Conservation (phyloP, 2,113 vertebrate genomes). For the Eubucco bourcierii region DNA sequence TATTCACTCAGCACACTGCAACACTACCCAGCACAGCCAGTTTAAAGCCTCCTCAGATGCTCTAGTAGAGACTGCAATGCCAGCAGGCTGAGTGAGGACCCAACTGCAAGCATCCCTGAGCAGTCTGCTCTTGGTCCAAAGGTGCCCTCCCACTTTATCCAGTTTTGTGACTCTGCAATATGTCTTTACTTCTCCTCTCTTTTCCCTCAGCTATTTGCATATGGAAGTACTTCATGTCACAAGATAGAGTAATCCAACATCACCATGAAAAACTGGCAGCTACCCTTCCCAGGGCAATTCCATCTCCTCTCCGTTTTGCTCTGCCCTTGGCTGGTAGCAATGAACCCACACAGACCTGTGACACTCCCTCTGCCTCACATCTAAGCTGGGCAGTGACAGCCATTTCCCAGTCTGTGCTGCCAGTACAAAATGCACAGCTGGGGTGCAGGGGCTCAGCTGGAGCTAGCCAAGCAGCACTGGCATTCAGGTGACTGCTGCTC, state of each 20-base stretch:
- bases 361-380: neutral
- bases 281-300: neutral
- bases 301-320: neutral
- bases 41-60: neutral
- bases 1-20: neutral
- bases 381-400: rapidly evolving
- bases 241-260: neutral
- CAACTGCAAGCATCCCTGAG: neutral
- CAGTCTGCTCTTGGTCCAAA: neutral
- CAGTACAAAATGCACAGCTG: rapidly evolving
- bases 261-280: neutral
- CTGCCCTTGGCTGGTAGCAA: neutral
- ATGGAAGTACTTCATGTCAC: neutral
- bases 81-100: neutral
- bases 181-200: neutral
- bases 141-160: neutral
- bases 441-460: neutral
- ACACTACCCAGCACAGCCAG: neutral
- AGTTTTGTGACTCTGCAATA: neutral
- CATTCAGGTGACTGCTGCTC: neutral
- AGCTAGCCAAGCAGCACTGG: rapidly evolving
- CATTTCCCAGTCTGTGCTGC: neutral
- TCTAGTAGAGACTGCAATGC: neutral
- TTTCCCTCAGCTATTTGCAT: neutral
- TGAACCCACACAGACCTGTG: neutral